A percentile compares a stretch with the other conserved stretches of the same genome.
Evolutionary conservation across 2,888 invertebrate genomes (phyloP).

Genomic region (Spilosoma lubricipeda): DNA sequence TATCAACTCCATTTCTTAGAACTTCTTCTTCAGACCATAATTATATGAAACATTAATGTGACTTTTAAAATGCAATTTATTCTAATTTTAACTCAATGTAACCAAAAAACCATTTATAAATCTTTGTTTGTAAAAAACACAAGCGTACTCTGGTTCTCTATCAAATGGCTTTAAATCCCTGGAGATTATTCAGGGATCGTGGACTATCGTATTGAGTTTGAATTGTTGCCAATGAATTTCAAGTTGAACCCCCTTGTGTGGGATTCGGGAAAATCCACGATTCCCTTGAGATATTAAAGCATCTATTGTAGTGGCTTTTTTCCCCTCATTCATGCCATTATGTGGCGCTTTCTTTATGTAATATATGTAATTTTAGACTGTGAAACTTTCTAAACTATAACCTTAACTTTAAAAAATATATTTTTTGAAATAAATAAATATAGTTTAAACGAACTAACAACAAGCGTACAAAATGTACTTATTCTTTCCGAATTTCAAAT

Average conservation of each 20-base stretch:
- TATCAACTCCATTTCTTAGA: not conserved
- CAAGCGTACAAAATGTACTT: not conserved
- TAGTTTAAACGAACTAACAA: not conserved
- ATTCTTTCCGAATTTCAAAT: no score
- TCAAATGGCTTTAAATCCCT: constrained; percentile 30
- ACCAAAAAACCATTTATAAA: not conserved
- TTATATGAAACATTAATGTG: not conserved
- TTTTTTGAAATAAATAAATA: not conserved
- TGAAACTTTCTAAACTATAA: no score
- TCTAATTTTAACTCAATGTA: not conserved
- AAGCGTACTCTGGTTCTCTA: constrained; percentile 23
- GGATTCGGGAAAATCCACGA: constrained; percentile 42
- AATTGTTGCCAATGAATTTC: constrained; percentile 53
- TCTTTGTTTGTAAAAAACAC: constrained; percentile 28
- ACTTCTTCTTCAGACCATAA: not conserved
- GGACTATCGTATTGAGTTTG: constrained; percentile 41
- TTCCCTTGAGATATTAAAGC: constrained; percentile 41
- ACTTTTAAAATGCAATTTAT: not conserved
- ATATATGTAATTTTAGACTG: not conserved
- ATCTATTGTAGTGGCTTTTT: constrained; percentile 36
- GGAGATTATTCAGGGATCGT: constrained; percentile 34
- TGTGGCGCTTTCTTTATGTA: constrained; percentile 1
- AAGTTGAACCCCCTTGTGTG: constrained; percentile 42
- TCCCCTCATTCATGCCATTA: constrained; percentile 28
- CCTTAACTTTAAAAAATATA: not conserved